Evolutionary conservation across 2,113 vertebrate genomes (phyloP), one percentile per base, ranked within the genome.

Genomic region (Hippocampus abdominalis): DNA sequence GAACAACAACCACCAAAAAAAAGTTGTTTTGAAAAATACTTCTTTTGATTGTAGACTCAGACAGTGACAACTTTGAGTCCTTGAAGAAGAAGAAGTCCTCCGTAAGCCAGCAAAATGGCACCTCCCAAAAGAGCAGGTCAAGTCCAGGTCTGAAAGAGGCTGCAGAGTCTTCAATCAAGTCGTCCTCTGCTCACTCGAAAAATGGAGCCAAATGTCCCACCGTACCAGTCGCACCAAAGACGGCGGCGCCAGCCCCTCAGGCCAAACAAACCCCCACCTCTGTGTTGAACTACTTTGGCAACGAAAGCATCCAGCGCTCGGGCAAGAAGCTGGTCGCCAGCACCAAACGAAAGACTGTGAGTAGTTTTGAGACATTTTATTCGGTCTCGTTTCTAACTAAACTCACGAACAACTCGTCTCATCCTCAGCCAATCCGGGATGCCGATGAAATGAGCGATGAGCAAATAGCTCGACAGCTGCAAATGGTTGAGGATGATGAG

Each of bases 281-380:
- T 0, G 93, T 94, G 0, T 49, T 92, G 0, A 96, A 97, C 78
- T 99, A 89, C 87, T 99, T 99, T 72, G 96, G 97, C 70, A 91
- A 75, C 4, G 79, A 78, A 4, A 80, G 80, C 1, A 66, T 98
- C 64, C 94, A 94, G 12, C 92, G 96, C 60, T 99, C 97, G 0
- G 93, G 93, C 5, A 97, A 94, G 87, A 99, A 96, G 81, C 92
- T 99, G 79, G 96, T 99, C 40, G 92, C 95, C 70, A 97, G 93
- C 88, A 90, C 77, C 66, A 94, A 95, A 84, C 92, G 94, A 79
- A 96, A 95, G 88, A 91, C 94, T 63, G 97, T 99, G 79, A 94
- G 95, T 92, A 13, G 11, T 69, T 42, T 69, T 42, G 64, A 1
- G 0, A 46, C 12, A 20, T 23, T 1, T 60, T 2, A 36, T 13